Evolutionary conservation across 1,140 invertebrate species (phyloP).

Genomic region (Drosophila oshimai): DNA sequence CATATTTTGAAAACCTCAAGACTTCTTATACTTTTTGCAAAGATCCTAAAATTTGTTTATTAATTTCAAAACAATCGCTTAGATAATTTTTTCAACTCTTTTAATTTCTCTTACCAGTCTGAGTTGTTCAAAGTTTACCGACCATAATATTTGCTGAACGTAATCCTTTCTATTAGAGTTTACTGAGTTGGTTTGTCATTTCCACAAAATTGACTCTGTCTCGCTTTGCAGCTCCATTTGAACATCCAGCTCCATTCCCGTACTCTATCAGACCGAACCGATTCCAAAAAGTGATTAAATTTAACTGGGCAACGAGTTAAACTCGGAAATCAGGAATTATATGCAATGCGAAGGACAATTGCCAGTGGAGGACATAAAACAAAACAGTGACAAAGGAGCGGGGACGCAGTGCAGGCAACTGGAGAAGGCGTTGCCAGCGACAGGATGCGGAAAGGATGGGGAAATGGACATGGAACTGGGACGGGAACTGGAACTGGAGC

Average conservation of each 20-base stretch:
- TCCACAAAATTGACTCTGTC: slow-evolving; percentile 9
- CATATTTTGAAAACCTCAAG: no score
- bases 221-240: neutral
- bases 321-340: slow-evolving; percentile 70
- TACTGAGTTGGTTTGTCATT: slow-evolving; percentile 5
- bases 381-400: slow-evolving; percentile 47
- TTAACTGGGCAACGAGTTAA: slow-evolving; percentile 64
- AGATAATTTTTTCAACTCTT: no score
- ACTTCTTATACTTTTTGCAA: no score
- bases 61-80: no score
- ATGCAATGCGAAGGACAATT: slow-evolving; percentile 49
- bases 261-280: slow-evolving; percentile 9
- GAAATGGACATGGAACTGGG: slow-evolving; percentile 4
- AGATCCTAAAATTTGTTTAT: no score
- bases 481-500: neutral
- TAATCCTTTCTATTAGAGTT: slow-evolving; percentile 6
- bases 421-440: neutral
- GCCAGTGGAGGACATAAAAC: slow-evolving; percentile 53
- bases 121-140: neutral
- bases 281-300: slow-evolving; percentile 66
- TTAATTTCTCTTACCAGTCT: no score
- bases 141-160: neutral
- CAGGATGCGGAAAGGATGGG: neutral
- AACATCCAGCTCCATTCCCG: neutral
- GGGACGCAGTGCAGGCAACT: neutral